Evolutionary conservation across 2,888 invertebrate species (phyloP), one percentile per base, ranked within the genome.

Genomic region (Brachyptera risi): DNA sequence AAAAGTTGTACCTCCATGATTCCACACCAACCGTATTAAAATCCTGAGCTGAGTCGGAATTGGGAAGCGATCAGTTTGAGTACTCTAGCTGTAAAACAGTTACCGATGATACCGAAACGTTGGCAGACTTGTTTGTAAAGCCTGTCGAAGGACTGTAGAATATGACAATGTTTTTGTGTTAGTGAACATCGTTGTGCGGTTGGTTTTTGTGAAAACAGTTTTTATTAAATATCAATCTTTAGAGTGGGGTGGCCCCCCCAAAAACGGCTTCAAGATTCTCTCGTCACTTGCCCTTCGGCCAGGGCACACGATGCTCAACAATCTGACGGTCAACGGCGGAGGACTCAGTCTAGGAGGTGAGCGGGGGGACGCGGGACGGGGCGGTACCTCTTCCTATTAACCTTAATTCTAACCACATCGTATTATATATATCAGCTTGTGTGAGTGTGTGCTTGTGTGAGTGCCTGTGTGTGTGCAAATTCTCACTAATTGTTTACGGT

Each of bases 221-320:
- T 38, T 38, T 23, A 11, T 23, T 23, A n/a, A n/a, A n/a, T n/a
- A n/a, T n/a, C n/a, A n/a, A n/a, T n/a, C n/a, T n/a, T n/a, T n/a
- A n/a, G n/a, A n/a, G n/a, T n/a, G n/a, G n/a, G n/a, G n/a, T n/a
- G n/a, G n/a, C n/a, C n/a, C n/a, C n/a, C n/a, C n/a, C n/a, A n/a
- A n/a, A n/a, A n/a, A n/a, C 35, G 63, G 63, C 65, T 49, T 56
- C 66, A 66, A 58, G 59, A 68, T 68, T 67, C 65, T 68, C 61
- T 68, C 68, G 13, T 67, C 68, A 59, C 60, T 68, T 15, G 49
- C 66, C 31, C 62, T 66, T 58, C 40, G 67, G 65, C 63, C 68
- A 40, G 65, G 65, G 27, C 63, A 62, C 38, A 37, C 60, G 40
- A 71, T 72, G 72, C 70, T 72, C 67, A 72, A 71, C 68, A 71